Base-by-base conservation (phyloP, 1,140 invertebrate species). In the Pomacea maculata region DNA sequence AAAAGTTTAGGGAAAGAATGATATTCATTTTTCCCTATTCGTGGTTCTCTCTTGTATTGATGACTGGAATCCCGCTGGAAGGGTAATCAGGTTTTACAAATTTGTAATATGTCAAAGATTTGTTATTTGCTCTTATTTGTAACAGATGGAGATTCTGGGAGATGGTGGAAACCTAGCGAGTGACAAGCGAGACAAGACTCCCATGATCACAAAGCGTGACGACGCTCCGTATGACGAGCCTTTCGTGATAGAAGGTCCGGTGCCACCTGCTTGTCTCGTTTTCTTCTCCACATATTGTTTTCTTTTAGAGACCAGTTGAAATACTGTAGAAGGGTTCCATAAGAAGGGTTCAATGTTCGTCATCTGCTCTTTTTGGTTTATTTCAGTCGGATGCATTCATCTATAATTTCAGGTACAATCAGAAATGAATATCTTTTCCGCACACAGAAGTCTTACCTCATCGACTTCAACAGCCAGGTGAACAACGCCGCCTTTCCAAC, bases 351-450 rank as follows among this genome's bases (percentile, higher is more conserved):
- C 34, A 2, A 4, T 4, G 34, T 6, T 45, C 34, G 1, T 45
- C 6, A 6, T 45, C 34, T 45, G 34, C 34, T 45, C 34, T 2
- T 45, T 6, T 45, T 12, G 21, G 9, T 25, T 6, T 70, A 70
- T 70, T n/a, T 17, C 1, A n/a, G 11, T n/a, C 1, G 12, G 67
- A 25, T n/a, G 11, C 11, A 14, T 70, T 70, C 29, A 70, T 70
- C 21, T 70, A 12, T 70, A 14, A 8, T 34, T 34, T 12, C 73
- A 75, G 73, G 73, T 75, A 8, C 11, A 52, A 75, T 75, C 10
- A 15, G 73, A 57, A 75, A 75, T 55, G 73, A 75, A 55, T 75
- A 54, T 21, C 73, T 75, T 15, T 19, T 75, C 19, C 73, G 73
- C 55, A 57, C 55, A n/a, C 52, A 75, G 7, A 52, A 55, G 52